Evolutionary conservation across 2,113 vertebrate species (phyloP).

Genomic region (Petrocephalus microphthalmus): DNA sequence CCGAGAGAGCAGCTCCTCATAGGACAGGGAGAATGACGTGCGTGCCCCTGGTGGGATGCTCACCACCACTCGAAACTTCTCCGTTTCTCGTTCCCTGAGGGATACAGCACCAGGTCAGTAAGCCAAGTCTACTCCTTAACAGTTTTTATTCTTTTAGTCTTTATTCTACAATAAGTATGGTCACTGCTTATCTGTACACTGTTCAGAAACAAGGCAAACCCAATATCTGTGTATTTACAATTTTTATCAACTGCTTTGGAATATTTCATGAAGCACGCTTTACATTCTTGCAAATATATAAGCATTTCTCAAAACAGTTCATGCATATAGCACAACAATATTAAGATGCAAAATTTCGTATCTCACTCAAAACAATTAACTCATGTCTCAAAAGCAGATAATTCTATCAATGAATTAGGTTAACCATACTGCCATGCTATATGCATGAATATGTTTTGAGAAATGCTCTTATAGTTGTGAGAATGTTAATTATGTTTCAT

Average conservation of each 20-base stretch:
- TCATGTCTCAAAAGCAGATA: neutral
- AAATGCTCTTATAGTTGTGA: too few species aligned
- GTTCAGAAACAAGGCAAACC: neutral
- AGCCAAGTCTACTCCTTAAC: neutral
- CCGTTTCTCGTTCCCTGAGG: constrained; percentile 64
- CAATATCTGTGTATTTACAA: neutral
- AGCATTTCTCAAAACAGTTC: neutral
- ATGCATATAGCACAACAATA: neutral
- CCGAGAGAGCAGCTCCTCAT: constrained; percentile 66
- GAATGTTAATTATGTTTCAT: too few species aligned
- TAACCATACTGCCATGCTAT: too few species aligned
- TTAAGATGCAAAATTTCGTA: neutral
- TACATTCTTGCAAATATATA: neutral
- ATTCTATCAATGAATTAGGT: neutral
- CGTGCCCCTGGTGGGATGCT: constrained; percentile 58
- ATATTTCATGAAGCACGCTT: neutral
- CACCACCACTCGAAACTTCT: constrained; percentile 70
- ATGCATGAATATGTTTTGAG: too few species aligned
- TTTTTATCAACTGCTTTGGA: neutral
- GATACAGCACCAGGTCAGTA: neutral
- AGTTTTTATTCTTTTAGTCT: too few species aligned
- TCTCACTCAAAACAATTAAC: neutral
- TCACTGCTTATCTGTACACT: neutral
- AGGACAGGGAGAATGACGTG: constrained; percentile 60
- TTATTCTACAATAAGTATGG: neutral